Percentiles rank a stretch among this genome's conserved stretches.
phyloP scores from a whole-genome alignment of 2,113 vertebrate species.

The Periophthalmodon schlosseri region DNA sequence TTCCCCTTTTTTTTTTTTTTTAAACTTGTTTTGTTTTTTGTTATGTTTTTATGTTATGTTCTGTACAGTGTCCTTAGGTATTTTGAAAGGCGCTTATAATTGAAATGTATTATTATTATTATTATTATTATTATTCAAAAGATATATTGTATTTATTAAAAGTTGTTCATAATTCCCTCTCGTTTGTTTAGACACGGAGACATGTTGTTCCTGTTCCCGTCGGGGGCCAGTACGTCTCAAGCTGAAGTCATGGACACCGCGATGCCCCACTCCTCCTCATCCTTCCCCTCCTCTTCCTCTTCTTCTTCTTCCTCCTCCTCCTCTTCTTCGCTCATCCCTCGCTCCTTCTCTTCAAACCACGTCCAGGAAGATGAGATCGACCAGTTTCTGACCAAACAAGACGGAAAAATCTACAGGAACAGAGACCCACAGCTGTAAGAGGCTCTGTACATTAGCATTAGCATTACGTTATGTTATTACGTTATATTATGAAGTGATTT shows the following conservation, averaged over 20 bases:
- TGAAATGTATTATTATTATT: too few relatives aligned
- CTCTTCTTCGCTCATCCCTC: constrained; percentile 64
- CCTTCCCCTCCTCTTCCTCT: constrained; percentile 58
- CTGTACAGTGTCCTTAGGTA: too few relatives aligned
- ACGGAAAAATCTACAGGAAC: constrained; percentile 96
- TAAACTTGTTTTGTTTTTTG: too few relatives aligned
- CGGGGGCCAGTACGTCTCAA: constrained; percentile 79
- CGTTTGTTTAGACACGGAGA: constrained; percentile 87
- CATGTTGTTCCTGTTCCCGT: constrained; percentile 92
- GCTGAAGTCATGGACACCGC: constrained; percentile 93
- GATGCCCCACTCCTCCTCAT: constrained; percentile 70
- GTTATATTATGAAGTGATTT: background rate
- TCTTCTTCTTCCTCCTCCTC: constrained; percentile 62
- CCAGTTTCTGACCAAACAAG: constrained; percentile 92
- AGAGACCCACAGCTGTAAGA: constrained; percentile 93
- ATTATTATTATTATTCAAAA: too few relatives aligned
- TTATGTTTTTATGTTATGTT: background rate
- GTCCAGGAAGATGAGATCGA: constrained; percentile 95
- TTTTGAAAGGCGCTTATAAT: too few relatives aligned
- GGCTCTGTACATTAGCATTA: background rate
- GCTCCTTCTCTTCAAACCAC: constrained; percentile 77
- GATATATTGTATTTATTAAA: too few relatives aligned
- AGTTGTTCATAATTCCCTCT: background rate
- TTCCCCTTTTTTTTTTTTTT: too few relatives aligned
- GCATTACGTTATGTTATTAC: background rate